A percentile compares a stretch with the other conserved stretches of the same genome.
These are phyloP conservation scores for Phasia obesa DNA, from an alignment of 2,888 invertebrate species.

Conservation along the genomic window DNA sequence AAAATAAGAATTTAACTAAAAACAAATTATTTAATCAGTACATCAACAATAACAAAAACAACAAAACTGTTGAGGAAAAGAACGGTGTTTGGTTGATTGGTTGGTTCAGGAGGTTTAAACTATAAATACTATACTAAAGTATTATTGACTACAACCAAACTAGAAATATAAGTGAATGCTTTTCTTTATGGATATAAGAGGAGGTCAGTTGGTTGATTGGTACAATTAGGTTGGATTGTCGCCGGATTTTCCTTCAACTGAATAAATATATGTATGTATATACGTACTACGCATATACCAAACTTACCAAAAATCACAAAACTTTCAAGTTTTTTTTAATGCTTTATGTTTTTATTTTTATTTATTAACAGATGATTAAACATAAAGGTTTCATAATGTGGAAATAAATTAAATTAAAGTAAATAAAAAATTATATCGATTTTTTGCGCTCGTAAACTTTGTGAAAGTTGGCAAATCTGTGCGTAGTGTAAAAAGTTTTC, in stretches of 20 bases:
- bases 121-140: conserved; percentile 37
- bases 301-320: conserved; percentile 32
- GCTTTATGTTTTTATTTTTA: too few relatives aligned
- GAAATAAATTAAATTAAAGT: too few relatives aligned
- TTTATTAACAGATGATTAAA: too few relatives aligned
- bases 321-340: background rate
- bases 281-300: background rate
- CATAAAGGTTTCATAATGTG: too few relatives aligned
- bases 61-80: conserved; percentile 50
- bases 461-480: conserved; percentile 58
- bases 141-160: conserved; percentile 44
- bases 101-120: conserved; percentile 40
- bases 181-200: conserved; percentile 40
- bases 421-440: background rate
- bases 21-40: conserved; percentile 47
- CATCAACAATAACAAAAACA: conserved; percentile 62
- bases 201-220: conserved; percentile 17
- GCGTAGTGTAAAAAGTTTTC: conserved; percentile 61
- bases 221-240: conserved; percentile 11
- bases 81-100: too few relatives aligned
- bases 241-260: background rate
- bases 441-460: conserved; percentile 30
- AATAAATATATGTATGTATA: background rate
- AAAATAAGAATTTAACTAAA: conserved; percentile 64
- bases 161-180: conserved; percentile 47